Evolutionary conservation across 2,797 vertebrate species (phyloP).

Genomic region (Silurus lanzhouensis): DNA sequence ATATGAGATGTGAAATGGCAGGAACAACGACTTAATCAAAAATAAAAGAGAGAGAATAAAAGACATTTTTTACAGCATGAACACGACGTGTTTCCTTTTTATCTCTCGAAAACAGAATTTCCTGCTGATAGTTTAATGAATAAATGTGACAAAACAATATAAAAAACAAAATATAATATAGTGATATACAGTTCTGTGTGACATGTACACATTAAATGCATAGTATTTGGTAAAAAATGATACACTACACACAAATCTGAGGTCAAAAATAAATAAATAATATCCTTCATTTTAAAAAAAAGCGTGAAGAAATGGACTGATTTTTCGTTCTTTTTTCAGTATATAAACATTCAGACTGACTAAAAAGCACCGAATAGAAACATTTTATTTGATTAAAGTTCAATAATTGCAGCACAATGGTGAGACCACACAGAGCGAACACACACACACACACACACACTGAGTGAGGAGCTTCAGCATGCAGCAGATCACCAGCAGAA

Average conservation of each 20-base stretch:
- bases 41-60: neutral
- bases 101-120: neutral
- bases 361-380: constrained; percentile 76
- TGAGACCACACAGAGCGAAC: constrained; percentile 67
- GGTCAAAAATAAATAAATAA: constrained; percentile 69
- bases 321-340: constrained; percentile 47
- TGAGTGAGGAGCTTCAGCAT: constrained; percentile 12
- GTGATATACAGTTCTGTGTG: neutral
- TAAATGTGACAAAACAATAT: neutral
- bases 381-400: constrained; percentile 66
- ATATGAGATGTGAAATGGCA: neutral
- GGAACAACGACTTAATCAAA: neutral
- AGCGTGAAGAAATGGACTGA: neutral
- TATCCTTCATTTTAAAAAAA: constrained; percentile 66
- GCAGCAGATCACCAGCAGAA: constrained; percentile 4
- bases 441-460: neutral
- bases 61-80: constrained; percentile 4
- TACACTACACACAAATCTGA: constrained; percentile 54
- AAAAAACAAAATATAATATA: neutral
- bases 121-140: neutral
- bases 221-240: constrained; percentile 73
- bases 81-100: neutral
- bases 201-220: constrained; percentile 60
- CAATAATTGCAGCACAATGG: constrained; percentile 56
- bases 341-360: constrained; percentile 79